A percentile compares a stretch with the other conserved stretches of the same genome.
phyloP scores from a whole-genome alignment of 2,797 vertebrate genomes.

The Trichosurus vulpecula region DNA sequence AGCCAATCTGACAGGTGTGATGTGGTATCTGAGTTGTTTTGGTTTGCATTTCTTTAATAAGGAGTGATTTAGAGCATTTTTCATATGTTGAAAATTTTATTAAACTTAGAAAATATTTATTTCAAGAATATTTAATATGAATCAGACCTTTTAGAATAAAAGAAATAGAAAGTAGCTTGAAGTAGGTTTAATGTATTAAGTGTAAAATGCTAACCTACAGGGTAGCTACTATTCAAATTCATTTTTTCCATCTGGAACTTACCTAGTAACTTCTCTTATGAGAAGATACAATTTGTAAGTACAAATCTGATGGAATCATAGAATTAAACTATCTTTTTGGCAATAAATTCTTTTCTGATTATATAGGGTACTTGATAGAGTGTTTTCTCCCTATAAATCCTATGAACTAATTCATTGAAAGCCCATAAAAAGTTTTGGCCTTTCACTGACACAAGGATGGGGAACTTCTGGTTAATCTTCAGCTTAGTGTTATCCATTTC shows the following conservation, averaged over 20 bases:
- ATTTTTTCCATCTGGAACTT: conserved; percentile 16
- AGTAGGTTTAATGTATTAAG: not conserved
- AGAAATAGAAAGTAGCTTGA: not conserved
- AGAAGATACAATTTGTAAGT: not conserved
- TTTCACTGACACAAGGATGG: conserved; percentile 42
- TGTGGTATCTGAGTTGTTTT: no score
- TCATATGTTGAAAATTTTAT: conserved; percentile 19
- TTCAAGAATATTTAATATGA: conserved; percentile 25
- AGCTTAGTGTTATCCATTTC: conserved; percentile 12
- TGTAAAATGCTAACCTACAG: not conserved
- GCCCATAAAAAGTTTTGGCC: conserved; percentile 20
- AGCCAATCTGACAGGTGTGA: no score
- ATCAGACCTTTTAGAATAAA: conserved; percentile 46
- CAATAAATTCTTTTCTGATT: conserved; percentile 11
- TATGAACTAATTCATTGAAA: conserved; percentile 23
- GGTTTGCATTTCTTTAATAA: no score
- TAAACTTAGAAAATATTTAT: conserved; percentile 32
- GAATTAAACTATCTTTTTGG: not conserved
- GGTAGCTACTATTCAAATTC: not conserved
- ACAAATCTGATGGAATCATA: not conserved
- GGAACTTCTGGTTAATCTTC: not conserved
- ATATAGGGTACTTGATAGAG: not conserved
- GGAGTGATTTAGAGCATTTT: no score
- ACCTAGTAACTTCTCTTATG: conserved; percentile 6
- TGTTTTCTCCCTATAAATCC: not conserved